phyloP scores from a whole-genome alignment of 1,140 invertebrate genomes.

The Euura saliciscinereae region DNA sequence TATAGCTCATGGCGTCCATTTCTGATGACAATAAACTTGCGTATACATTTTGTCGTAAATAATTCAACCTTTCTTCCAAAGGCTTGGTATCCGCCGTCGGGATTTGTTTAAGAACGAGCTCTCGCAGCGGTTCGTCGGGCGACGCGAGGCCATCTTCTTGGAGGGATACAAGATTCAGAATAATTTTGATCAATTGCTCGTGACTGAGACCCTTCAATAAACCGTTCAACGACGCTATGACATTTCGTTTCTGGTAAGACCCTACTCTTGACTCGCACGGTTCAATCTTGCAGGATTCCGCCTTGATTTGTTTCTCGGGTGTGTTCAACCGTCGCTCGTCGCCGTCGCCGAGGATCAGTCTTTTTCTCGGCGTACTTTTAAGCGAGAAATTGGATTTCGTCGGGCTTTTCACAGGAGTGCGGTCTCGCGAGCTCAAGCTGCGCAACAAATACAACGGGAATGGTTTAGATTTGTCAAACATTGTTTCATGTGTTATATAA shows the following conservation, averaged over 20 bases:
- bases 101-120: slow-evolving; percentile 60
- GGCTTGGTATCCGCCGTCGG: slow-evolving; percentile 72
- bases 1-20: slow-evolving; percentile 71
- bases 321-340: slow-evolving; percentile 60
- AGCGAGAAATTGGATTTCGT: slow-evolving; percentile 61
- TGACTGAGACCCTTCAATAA: slow-evolving; percentile 70
- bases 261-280: slow-evolving; percentile 43
- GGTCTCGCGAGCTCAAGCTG: slow-evolving; percentile 59
- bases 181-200: slow-evolving; percentile 72
- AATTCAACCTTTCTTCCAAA: slow-evolving; percentile 69
- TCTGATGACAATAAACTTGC: slow-evolving; percentile 71
- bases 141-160: slow-evolving; percentile 45
- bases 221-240: slow-evolving; percentile 55
- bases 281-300: slow-evolving; percentile 39
- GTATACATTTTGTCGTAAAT: slow-evolving; percentile 74
- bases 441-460: slow-evolving; percentile 23
- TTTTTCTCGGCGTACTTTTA: slow-evolving; percentile 67
- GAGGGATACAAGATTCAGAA: slow-evolving; percentile 66
- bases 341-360: slow-evolving; percentile 62
- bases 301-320: slow-evolving; percentile 64
- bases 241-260: slow-evolving; percentile 31
- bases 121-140: slow-evolving; percentile 40
- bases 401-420: slow-evolving; percentile 67
- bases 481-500: too few species aligned
- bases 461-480: too few species aligned